Percentiles rank a stretch among this genome's conserved stretches.
Evolutionary conservation across 2,797 vertebrate genomes (phyloP).

Genomic region (Phataginus tetradactyla): DNA sequence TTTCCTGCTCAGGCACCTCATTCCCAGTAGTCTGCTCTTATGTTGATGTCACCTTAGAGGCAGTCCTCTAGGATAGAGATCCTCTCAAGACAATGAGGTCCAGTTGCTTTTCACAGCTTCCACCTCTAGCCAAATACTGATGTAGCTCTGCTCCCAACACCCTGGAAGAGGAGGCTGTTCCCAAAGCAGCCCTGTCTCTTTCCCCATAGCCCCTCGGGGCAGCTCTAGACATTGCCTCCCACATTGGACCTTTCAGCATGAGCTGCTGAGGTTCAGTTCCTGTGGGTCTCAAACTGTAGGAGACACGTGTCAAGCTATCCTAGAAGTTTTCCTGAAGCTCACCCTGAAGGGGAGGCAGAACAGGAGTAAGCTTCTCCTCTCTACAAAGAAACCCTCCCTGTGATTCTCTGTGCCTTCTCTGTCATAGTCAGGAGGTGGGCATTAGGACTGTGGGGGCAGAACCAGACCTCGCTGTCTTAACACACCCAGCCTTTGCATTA

Average conservation of each 20-base stretch:
- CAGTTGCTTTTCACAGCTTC: neutral
- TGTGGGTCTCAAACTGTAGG: neutral
- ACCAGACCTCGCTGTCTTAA: neutral
- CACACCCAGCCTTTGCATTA: neutral
- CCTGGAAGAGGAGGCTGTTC: too few species aligned
- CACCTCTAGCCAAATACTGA: neutral
- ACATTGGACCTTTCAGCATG: neutral
- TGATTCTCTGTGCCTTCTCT: neutral
- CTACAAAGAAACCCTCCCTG: neutral
- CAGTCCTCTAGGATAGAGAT: neutral
- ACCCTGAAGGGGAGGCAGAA: neutral
- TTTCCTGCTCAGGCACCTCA: neutral
- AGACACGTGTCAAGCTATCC: neutral
- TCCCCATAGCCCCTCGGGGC: neutral
- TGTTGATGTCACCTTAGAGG: rapidly evolving
- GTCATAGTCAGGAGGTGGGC: neutral
- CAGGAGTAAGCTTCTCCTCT: neutral
- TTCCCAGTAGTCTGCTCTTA: neutral
- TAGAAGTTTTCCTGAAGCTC: neutral
- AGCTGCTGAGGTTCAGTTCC: neutral
- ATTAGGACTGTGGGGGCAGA: neutral
- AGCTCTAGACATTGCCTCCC: neutral
- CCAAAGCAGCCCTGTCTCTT: neutral
- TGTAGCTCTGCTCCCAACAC: neutral
- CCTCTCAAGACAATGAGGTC: neutral